Evolutionary conservation across 2,797 vertebrate species (phyloP).

Genomic region (Babyrousa celebensis): DNA sequence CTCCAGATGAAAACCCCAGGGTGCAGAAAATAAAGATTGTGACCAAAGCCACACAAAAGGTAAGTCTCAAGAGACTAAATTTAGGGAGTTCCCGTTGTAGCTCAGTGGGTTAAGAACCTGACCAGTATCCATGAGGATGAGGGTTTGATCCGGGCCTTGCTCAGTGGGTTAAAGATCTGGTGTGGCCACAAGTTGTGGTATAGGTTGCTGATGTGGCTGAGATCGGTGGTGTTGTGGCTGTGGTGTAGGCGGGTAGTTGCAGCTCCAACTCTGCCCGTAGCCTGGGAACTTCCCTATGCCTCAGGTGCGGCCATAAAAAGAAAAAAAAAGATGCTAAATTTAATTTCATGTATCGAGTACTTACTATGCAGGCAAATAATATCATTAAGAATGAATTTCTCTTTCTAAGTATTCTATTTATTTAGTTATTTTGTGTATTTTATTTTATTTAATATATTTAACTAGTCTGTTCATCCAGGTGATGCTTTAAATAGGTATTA

Average conservation of each 20-base stretch:
- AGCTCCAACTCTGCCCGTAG: no score
- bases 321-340: not conserved
- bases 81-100: no score
- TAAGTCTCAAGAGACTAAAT: not conserved
- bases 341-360: not conserved
- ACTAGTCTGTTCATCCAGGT: not conserved
- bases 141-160: no score
- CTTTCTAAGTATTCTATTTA: not conserved
- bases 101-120: no score
- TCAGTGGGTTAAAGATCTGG: no score
- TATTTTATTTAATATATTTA: not conserved
- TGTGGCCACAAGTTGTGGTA: no score
- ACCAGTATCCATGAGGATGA: no score
- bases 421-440: not conserved
- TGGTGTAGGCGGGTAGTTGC: no score
- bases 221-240: no score
- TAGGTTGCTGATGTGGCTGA: no score
- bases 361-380: not conserved
- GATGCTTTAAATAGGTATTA: not conserved
- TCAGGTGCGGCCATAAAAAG: no score
- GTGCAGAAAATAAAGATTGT: not conserved
- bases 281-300: no score
- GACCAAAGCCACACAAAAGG: not conserved
- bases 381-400: not conserved
- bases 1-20: conserved; percentile 3